Evolutionary conservation across 2,797 vertebrate species (phyloP).

Genomic region (Ptychadena robeensis): DNA sequence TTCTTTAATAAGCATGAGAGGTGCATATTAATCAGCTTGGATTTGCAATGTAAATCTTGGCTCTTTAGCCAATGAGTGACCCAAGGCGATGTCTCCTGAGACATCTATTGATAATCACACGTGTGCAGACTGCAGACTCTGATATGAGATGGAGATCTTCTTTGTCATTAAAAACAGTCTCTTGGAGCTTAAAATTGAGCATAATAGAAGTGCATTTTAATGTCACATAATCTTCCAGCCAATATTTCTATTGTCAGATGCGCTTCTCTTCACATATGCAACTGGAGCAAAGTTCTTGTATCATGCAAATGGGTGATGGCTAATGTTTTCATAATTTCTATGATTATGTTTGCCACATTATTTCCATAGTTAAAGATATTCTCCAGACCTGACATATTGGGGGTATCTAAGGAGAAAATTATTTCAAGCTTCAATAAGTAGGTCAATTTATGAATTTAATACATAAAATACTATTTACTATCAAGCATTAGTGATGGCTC

Average conservation of each 20-base stretch:
- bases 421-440: not conserved
- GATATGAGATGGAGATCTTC: not conserved
- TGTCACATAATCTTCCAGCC: not conserved
- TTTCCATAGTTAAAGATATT: not conserved
- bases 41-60: conserved; percentile 34
- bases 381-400: not conserved
- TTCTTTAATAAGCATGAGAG: not conserved
- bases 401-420: not conserved
- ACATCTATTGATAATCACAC: conserved; percentile 3
- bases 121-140: conserved; percentile 3
- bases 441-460: not conserved
- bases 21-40: conserved; percentile 3
- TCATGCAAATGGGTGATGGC: not conserved
- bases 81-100: not conserved
- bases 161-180: conserved; percentile 14
- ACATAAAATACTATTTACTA: not conserved
- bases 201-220: conserved; percentile 6
- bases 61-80: not conserved
- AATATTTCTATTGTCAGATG: not conserved
- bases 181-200: not conserved
- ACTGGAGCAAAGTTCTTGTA: not conserved
- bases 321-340: not conserved
- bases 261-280: not conserved
- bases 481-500: no score
- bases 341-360: not conserved